Evolutionary conservation across 2,888 invertebrate species (phyloP), one percentile per base, ranked within the genome.

Genomic region (Amorpha juglandis): DNA sequence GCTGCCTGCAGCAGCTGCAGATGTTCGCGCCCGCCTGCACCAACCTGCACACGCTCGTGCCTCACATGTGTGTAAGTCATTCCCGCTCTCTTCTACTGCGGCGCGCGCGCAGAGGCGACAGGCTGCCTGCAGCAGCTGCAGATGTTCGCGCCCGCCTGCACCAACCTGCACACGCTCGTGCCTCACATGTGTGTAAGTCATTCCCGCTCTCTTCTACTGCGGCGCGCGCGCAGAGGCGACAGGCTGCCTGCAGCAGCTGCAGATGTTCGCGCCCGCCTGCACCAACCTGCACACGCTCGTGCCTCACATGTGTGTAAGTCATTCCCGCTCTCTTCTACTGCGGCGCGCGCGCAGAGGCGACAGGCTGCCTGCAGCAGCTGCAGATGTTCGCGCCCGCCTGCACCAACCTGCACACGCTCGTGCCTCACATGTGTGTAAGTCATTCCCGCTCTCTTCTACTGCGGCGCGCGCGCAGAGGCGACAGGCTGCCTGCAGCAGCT

Each of bases 71-170:
- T 88, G 98, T 98, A 89, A 95, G 97, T 95, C 66, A 55, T 8
- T n/a, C n/a, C n/a, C n/a, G n/a, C n/a, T n/a, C n/a, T n/a, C n/a
- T n/a, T n/a, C n/a, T n/a, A n/a, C n/a, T n/a, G n/a, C 79, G 96
- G 97, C 73, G 97, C 99, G 6, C 98, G 98, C 86, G 98, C 99
- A 0, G 99, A 99, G 89, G 99, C 99, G 11, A 97, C 98, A 19
- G 97, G 98, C 47, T 99, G 99, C 79, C 94, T 99, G 63, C 99
- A 99, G 86, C 99, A 99, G 83, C 94, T 99, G 77, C 99, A 99
- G 94, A 95, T 99, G 88, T 99, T 99, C 92, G 99, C 99, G 66
- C 98, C 99, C 0, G 95, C 97, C 73, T 98, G 99, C 85, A 98
- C 99, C 70, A 98, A 99, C 90, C 94, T 99, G 75, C 97, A 98